These are phyloP conservation scores for Temnopleurus reevesii DNA, from an alignment of 53 echinoderm and acorn worm species.

Conservation along the genomic window DNA sequence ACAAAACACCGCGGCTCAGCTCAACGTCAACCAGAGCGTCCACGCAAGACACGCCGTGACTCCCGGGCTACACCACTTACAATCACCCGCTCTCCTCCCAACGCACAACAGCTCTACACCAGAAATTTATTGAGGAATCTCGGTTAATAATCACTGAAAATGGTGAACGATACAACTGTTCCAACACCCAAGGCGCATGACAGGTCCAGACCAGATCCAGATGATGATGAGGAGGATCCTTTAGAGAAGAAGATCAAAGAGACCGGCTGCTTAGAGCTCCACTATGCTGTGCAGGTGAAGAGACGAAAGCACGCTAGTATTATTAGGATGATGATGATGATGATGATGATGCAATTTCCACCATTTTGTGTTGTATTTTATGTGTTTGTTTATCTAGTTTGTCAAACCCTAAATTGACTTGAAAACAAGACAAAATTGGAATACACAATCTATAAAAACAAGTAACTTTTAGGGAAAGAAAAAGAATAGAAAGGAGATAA, in stretches of 20 bases:
- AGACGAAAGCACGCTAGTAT: no score
- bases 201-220: conserved; percentile 59
- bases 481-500: no score
- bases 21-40: neutral
- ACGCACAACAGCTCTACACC: neutral
- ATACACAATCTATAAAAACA: no score
- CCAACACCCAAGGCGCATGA: conserved; percentile 52
- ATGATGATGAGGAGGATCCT: conserved; percentile 87
- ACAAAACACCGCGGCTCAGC: no score
- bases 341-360: neutral
- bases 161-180: neutral
- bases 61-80: neutral
- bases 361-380: no score
- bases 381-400: no score
- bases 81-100: neutral
- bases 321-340: no score
- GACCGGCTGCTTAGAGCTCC: conserved; percentile 81
- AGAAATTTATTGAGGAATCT: neutral
- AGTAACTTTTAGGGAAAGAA: no score
- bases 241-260: conserved; percentile 88
- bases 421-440: no score
- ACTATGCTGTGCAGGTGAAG: conserved; percentile 83
- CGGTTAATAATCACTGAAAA: neutral
- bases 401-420: no score
- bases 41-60: neutral